Evolutionary conservation across 2,888 invertebrate species (phyloP).

Genomic region (Chrysodeixis includens): DNA sequence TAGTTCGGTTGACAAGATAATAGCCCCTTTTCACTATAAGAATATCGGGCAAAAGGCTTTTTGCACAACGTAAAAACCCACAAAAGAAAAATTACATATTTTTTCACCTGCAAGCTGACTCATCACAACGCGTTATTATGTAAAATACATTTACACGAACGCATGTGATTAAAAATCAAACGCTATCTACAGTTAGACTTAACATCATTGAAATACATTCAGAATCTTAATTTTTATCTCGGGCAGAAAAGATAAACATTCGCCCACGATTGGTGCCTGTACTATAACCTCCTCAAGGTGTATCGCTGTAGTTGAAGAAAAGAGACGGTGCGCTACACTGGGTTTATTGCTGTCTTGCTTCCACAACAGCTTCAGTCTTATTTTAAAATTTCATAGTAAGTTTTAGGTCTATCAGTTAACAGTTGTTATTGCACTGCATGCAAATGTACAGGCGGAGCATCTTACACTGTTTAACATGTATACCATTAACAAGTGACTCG

Average conservation of each 20-base stretch:
- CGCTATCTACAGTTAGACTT: constrained; percentile 32
- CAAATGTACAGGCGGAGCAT: constrained; percentile 37
- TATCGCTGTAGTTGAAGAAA: too few species aligned
- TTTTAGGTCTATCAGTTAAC: constrained; percentile 37
- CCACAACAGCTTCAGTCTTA: too few species aligned
- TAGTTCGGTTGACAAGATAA: too few species aligned
- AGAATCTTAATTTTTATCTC: constrained; percentile 52
- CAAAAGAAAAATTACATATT: too few species aligned
- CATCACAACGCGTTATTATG: too few species aligned
- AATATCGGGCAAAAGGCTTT: too few species aligned
- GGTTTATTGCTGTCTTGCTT: too few species aligned
- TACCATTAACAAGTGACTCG: constrained; percentile 19
- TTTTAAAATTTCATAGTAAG: too few species aligned
- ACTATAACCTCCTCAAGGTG: background rate
- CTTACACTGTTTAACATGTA: constrained; percentile 35
- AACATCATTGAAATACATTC: constrained; percentile 41
- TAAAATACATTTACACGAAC: background rate
- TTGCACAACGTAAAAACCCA: too few species aligned
- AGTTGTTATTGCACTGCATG: constrained; percentile 50
- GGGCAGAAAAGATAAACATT: constrained; percentile 40
- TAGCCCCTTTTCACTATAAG: too few species aligned
- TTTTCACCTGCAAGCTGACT: too few species aligned
- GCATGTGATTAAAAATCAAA: constrained; percentile 18
- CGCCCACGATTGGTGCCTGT: constrained; percentile 45
- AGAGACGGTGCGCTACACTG: too few species aligned